Base-by-base conservation (phyloP, 2,113 vertebrate species). In the Psittacara wagleri region DNA sequence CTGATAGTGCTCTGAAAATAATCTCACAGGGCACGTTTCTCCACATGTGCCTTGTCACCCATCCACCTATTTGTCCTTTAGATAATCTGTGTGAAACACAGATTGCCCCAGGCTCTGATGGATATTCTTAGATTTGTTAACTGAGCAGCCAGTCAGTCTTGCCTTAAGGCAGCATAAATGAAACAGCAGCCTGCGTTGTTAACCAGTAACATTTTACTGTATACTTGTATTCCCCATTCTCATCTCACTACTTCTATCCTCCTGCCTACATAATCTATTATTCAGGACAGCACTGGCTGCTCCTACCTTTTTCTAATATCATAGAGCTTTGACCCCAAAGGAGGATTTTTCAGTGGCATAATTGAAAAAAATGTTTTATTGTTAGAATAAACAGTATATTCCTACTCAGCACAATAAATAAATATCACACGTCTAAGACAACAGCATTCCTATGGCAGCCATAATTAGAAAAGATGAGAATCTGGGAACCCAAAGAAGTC, bases 301-400 rank as follows among this genome's bases (percentile, higher is more conserved):
- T 83, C 27, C 28, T 25, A 39, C 31, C 2, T 49, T 83, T 78
- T 73, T 31, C 64, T 57, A 33, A 35, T 20, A 22, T 9, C 18
- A n/a, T 7, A 62, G 48, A 49, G 2, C 5, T 75, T 77, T 67
- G 51, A 51, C n/a, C 23, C 16, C 5, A 39, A 43, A 37, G 51
- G 49, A 66, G 24, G 5, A 39, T 27, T 72, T 86, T 61, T 66
- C 1, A 0, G 6, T 44, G 41, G 55, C 0, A 0, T 19, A 49
- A 55, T 16, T 23, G 28, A 63, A 49, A 87, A 31, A 14, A 35
- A 52, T 35, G 5, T 31, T 4, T 11, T 28, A 51, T 17, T 29
- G 63, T 33, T 46, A 46, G 18, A 67, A 55, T 64, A 78, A 63
- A 33, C 16, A 82, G 8, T 23, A 33, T 29, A 43, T 37, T 39